Conservation (phyloP, 2,888 invertebrate species). For the Podabrus alpinus region DNA sequence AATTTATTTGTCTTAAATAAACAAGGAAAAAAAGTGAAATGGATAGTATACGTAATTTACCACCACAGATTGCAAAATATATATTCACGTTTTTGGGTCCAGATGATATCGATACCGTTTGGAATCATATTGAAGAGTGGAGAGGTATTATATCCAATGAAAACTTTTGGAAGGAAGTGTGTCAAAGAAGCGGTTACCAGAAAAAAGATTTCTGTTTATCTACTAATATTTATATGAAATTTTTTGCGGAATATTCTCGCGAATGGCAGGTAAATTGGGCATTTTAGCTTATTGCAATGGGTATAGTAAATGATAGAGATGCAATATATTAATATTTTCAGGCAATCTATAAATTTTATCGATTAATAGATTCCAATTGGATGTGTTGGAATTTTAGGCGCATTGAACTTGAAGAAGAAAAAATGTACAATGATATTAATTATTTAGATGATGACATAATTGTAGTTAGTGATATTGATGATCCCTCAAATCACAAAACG, state of each 20-base stretch:
- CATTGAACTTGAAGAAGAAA: not conserved
- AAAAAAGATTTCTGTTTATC: not conserved
- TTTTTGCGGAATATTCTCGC: not conserved
- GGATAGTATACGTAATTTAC: not conserved
- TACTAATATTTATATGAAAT: not conserved
- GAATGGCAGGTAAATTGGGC: not conserved
- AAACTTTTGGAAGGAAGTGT: not conserved
- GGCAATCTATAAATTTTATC: not conserved
- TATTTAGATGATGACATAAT: not conserved
- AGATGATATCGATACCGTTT: not conserved
- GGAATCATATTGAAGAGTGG: not conserved
- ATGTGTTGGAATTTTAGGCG: not conserved
- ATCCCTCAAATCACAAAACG: not conserved
- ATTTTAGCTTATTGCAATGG: too few species aligned
- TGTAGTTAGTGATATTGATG: not conserved
- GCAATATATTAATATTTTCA: not conserved
- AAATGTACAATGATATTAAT: not conserved
- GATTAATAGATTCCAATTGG: not conserved
- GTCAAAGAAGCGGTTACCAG: not conserved
- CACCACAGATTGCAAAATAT: not conserved
- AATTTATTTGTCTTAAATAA: too few species aligned
- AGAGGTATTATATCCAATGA: not conserved
- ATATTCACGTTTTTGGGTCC: not conserved
- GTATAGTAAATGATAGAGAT: too few species aligned
- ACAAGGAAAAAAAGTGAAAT: not conserved